phyloP scores from a whole-genome alignment of 2,113 vertebrate genomes.

The Oncorhynchus clarkii region DNA sequence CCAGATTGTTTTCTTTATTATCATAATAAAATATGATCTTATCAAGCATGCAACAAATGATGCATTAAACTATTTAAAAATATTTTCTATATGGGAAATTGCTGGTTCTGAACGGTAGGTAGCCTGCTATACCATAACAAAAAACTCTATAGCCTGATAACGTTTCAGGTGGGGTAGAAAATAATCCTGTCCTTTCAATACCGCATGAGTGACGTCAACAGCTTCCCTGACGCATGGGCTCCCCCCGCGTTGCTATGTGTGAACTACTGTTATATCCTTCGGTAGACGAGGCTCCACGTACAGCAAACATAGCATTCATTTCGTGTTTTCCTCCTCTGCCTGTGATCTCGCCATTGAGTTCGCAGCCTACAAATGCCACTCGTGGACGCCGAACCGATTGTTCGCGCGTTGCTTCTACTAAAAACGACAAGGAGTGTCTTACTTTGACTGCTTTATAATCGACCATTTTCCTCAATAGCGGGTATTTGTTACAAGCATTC shows the following conservation, averaged over 20 bases:
- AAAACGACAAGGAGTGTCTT: neutral
- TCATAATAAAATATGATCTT: too few relatives aligned
- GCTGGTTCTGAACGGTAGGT: too few relatives aligned
- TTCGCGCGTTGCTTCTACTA: neutral
- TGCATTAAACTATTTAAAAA: too few relatives aligned
- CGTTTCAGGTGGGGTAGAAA: neutral
- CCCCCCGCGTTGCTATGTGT: constrained; percentile 38
- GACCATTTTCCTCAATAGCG: neutral
- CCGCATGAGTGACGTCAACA: neutral
- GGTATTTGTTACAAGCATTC: neutral
- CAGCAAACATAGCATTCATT: neutral
- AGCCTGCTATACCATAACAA: neutral
- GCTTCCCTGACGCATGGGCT: constrained; percentile 8
- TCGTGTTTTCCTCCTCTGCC: constrained; percentile 5
- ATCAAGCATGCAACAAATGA: too few relatives aligned
- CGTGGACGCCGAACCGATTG: neutral
- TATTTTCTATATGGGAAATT: too few relatives aligned
- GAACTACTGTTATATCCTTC: neutral
- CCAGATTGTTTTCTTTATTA: too few relatives aligned
- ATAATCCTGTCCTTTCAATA: neutral
- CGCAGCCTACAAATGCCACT: constrained; percentile 22
- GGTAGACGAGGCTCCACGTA: constrained; percentile 51
- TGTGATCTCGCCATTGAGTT: constrained; percentile 21
- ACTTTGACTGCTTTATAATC: neutral
- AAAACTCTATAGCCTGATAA: neutral